These are phyloP conservation scores for Ormyrus pomaceus DNA, from an alignment of 2,888 invertebrate genomes.

Conservation along the genomic window DNA sequence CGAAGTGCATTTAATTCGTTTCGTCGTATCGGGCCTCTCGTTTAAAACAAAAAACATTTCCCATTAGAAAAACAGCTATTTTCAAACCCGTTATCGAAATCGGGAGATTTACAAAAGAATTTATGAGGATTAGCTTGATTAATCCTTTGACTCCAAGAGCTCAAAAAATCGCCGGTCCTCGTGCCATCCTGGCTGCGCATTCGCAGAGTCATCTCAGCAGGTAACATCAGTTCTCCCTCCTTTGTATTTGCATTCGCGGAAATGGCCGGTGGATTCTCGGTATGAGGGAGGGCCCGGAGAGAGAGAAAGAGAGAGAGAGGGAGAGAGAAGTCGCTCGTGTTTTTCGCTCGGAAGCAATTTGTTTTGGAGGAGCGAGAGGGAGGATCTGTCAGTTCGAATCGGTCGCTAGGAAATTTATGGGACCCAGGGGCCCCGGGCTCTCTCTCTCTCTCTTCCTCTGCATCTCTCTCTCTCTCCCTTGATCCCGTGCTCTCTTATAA, in stretches of 20 bases:
- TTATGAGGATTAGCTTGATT: too few species aligned
- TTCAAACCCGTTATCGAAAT: too few species aligned
- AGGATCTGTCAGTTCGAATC: conserved; percentile 32
- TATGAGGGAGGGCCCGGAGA: conserved; percentile 33
- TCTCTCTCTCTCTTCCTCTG: too few species aligned
- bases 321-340: neutral
- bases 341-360: conserved; percentile 31
- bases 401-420: conserved; percentile 37
- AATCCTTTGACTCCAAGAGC: too few species aligned
- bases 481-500: conserved; percentile 19
- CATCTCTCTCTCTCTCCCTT: neutral
- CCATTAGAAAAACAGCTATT: too few species aligned
- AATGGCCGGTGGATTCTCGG: conserved; percentile 60
- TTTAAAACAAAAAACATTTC: too few species aligned
- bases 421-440: neutral
- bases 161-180: too few species aligned
- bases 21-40: too few species aligned
- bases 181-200: neutral
- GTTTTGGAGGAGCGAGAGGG: conserved; percentile 2
- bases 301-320: too few species aligned
- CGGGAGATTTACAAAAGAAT: too few species aligned
- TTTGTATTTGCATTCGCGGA: conserved; percentile 63
- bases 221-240: neutral
- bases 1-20: too few species aligned
- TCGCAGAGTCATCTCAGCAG: neutral